Base-by-base conservation (phyloP, 2,797 vertebrate genomes). In the Syncerus caffer region DNA sequence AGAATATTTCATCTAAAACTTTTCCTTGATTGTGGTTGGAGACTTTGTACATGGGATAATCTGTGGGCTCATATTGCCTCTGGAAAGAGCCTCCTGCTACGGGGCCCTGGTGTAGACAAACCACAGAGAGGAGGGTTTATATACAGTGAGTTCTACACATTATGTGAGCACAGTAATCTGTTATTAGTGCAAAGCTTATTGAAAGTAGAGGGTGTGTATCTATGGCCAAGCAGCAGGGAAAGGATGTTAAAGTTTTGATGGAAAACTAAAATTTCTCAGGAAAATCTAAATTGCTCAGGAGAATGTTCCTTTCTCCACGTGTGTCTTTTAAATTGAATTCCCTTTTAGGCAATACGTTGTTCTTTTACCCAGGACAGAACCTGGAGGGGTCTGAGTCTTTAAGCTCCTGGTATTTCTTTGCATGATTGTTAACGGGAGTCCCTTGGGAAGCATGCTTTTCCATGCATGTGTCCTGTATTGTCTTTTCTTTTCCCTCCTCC, bases 311-410 rank as follows among this genome's bases (percentile, higher is more conserved):
- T 97, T 82, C 88, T 87, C 82, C 38, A 71, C 14, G 7, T 95
- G 89, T 97, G 97, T 95, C 19, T 80, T 98, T 98, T 95, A 96
- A 93, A 90, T 97, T 91, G 97, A 89, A 58, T 98, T 98, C 86
- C 97, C 98, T 97, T 97, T 98, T 87, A 97, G 91, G 79, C 94
- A 79, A 51, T 96, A 94, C 96, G 17, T 84, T 93, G 38, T 93
- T 95, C 92, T 84, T 97, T 98, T 95, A 97, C 58, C 79, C 23
- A 60, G 16, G 13, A 95, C 55, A 85, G 93, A 97, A 94, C 93
- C 71, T 58, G 50, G 38, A 92, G 31, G 21, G 92, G 96, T 96
- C 79, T 97, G 97, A 76, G 0, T 92, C 96, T 93, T 34, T 38
- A 0, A 0, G 53, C 55, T 83, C 96, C 19, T 0, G 31, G 67